These are phyloP conservation scores for Scarus forsteni DNA, from an alignment of 2,797 vertebrate genomes.

Conservation along the genomic window DNA sequence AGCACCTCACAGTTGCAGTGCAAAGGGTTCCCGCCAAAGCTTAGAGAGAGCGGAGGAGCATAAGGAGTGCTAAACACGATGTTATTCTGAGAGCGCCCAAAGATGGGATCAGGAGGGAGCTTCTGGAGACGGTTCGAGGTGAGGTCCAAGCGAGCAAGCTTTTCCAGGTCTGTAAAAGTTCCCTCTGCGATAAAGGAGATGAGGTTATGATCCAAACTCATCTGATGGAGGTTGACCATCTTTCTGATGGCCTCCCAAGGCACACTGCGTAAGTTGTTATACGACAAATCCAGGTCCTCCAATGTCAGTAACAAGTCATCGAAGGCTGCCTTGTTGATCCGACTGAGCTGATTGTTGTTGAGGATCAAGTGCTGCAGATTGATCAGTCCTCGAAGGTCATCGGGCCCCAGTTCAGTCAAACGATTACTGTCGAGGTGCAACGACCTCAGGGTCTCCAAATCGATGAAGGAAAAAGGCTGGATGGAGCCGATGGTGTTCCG, in stretches of 20 bases:
- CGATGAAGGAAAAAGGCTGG: conserved; percentile 95
- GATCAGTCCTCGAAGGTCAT: conserved; percentile 92
- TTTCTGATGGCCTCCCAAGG: conserved; percentile 96
- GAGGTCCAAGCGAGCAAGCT: conserved; percentile 94
- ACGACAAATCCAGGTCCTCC: conserved; percentile 97
- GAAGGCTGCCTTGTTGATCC: conserved; percentile 90
- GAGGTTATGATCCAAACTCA: conserved; percentile 98
- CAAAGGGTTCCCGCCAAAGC: conserved; percentile 96
- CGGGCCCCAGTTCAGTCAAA: conserved; percentile 92
- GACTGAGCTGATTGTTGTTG: conserved; percentile 96
- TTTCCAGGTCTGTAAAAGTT: conserved; percentile 95
- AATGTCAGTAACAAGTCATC: conserved; percentile 93
- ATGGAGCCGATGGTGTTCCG: conserved; percentile 97
- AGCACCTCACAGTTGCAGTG: conserved; percentile 98
- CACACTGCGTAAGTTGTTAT: conserved; percentile 93
- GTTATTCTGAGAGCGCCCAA: conserved; percentile 91
- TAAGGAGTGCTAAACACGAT: conserved; percentile 89
- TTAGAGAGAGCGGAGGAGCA: conserved; percentile 91
- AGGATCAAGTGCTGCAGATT: conserved; percentile 98
- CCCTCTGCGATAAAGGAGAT: conserved; percentile 93
- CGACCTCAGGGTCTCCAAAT: conserved; percentile 95
- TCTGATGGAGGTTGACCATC: conserved; percentile 97
- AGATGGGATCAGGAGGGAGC: conserved; percentile 96
- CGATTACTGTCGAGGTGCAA: conserved; percentile 96
- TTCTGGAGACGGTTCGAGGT: conserved; percentile 98